These are phyloP conservation scores for Drosophila cognata DNA, from an alignment of 2,888 invertebrate genomes.

Conservation along the genomic window DNA sequence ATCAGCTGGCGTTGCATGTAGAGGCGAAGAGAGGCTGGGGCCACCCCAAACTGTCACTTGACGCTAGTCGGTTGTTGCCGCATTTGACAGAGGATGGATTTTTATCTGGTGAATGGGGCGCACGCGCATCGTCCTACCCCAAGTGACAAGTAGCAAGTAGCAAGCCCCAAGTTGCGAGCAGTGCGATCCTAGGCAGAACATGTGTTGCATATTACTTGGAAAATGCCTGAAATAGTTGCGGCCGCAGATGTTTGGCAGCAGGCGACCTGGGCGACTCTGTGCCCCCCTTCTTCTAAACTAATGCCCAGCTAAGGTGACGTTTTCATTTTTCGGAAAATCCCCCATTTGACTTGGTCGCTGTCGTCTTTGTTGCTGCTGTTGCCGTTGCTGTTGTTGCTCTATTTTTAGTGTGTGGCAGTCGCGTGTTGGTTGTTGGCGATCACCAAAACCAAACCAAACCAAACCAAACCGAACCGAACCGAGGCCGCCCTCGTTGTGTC, in stretches of 20 bases:
- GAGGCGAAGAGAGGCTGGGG: background rate
- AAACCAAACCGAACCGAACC: background rate
- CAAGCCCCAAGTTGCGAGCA: background rate
- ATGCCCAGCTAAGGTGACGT: conserved; percentile 75
- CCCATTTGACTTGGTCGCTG: conserved; percentile 60
- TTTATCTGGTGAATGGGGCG: conserved; percentile 55
- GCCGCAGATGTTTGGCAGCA: conserved; percentile 55
- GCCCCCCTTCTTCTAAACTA: conserved; percentile 51
- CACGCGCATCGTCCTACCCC: conserved; percentile 53
- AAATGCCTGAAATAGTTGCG: conserved; percentile 72
- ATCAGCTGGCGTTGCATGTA: conserved; percentile 28
- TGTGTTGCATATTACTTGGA: conserved; percentile 81
- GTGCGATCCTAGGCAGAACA: conserved; percentile 47
- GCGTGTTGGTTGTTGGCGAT: conserved; percentile 31
- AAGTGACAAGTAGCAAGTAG: background rate
- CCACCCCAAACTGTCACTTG: conserved; percentile 64
- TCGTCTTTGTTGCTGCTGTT: conserved; percentile 14
- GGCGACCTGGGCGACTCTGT: conserved; percentile 24
- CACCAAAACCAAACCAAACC: conserved; percentile 15
- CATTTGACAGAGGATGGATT: conserved; percentile 62
- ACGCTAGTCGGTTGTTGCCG: conserved; percentile 47
- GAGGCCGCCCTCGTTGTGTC: conserved; percentile 53
- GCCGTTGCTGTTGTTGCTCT: conserved; percentile 29
- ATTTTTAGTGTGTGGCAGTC: conserved; percentile 66
- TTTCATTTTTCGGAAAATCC: conserved; percentile 80